Base-by-base conservation (phyloP, 2,113 vertebrate species). In the Pseudopodoces humilis region DNA sequence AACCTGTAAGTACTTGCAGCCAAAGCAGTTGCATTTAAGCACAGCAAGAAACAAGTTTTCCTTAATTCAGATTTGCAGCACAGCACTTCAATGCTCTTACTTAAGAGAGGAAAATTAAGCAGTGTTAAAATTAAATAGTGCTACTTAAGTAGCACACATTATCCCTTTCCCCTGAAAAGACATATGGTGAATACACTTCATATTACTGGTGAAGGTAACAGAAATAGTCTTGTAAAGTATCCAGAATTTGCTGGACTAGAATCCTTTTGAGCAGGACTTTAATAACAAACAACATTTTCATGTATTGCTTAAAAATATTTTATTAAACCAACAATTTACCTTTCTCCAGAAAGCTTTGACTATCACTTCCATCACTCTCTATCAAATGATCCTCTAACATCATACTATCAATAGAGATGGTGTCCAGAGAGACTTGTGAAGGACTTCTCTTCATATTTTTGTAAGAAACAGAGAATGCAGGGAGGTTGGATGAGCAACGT, bases 391-490 rank as follows among this genome's bases (percentile, higher is more conserved):
- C 98, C 68, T 98, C 98, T 87, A 99, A 83, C 92, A 98, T 90
- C 97, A 98, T 99, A 96, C 99, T 99, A 94, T 99, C 99, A 64
- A 99, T 98, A 93, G 99, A 99, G 92, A 99, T 96, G 94, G 98
- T 98, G 92, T 99, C 99, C 98, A 99, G 87, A 30, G 99, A 99
- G 91, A 98, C 98, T 79, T 99, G 98, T 22, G 99, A 99, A 6
- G 99, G 98, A 87, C 99, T 99, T 98, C 98, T 99, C 97, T 99
- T 99, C 98, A 99, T 98, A 94, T 98, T 99, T 98, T 99, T 99
- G 53, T 98, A 99, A 90, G 99, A 98, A 97, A 99, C 98, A 25
- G 97, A 98, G 96, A 98, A 98, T 69, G 98, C 85, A 94, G 96
- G 92, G 72, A 97, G 78, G 70, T 59, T 98, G 96, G 98, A 98